A percentile compares a stretch with the other conserved stretches of the same genome.
Conservation (phyloP, 2,113 vertebrate species). For the Thamnophis sirtalis region DNA sequence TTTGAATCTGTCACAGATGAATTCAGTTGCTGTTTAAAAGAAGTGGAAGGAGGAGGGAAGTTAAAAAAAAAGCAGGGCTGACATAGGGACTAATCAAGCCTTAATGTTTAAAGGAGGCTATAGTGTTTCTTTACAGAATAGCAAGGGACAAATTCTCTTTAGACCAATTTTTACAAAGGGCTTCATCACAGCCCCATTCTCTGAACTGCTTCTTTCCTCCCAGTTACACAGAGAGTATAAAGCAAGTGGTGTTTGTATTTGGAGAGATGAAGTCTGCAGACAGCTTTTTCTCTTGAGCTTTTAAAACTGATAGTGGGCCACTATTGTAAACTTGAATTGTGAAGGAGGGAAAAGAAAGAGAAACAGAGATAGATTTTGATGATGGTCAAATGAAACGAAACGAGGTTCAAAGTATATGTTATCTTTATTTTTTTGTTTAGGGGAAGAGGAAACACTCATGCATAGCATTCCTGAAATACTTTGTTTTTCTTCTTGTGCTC, state of each 20-base stretch:
- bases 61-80: constrained; percentile 28
- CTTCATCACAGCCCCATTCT: background rate
- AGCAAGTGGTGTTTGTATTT: constrained; percentile 40
- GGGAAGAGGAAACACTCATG: constrained; percentile 5
- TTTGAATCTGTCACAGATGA: constrained; percentile 59
- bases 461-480: background rate
- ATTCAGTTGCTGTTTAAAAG: constrained; percentile 49
- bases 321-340: background rate
- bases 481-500: background rate
- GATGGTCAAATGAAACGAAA: background rate
- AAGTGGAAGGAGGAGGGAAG: background rate
- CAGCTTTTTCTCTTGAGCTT: background rate
- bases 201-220: constrained; percentile 44
- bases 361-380: background rate
- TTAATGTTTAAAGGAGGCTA: constrained; percentile 59
- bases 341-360: background rate
- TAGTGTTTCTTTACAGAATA: constrained; percentile 51
- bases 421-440: background rate
- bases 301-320: background rate
- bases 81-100: constrained; percentile 61
- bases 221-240: constrained; percentile 47
- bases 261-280: background rate
- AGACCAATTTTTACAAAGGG: constrained; percentile 47
- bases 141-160: constrained; percentile 38
- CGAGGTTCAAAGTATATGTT: background rate